Conservation (phyloP, 2,797 vertebrate genomes). For the Coregonus ussuriensis region DNA sequence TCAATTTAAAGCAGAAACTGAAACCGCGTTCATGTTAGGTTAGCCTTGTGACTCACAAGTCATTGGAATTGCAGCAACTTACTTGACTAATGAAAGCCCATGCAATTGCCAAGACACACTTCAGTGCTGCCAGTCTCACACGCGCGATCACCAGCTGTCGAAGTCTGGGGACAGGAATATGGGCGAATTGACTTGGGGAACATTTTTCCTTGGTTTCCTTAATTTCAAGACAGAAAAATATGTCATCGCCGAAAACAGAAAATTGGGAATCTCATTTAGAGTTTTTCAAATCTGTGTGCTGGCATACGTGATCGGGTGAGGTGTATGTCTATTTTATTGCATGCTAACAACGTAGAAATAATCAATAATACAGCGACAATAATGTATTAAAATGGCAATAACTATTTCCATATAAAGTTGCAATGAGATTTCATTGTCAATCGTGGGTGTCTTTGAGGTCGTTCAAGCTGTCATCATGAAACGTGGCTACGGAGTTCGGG, state of each 20-base stretch:
- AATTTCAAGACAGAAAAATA: slow-evolving; percentile 97
- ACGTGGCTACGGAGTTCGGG: neutral
- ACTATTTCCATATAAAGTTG: neutral
- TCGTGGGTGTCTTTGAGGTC: neutral
- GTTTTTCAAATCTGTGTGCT: slow-evolving; percentile 88
- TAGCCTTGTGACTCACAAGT: neutral
- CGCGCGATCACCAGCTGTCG: neutral
- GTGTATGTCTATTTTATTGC: slow-evolving; percentile 23
- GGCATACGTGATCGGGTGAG: slow-evolving; percentile 84
- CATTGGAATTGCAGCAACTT: neutral
- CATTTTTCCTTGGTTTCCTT: slow-evolving; percentile 80
- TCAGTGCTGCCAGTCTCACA: neutral
- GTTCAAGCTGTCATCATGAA: neutral
- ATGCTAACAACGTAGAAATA: neutral
- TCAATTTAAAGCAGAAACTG: neutral
- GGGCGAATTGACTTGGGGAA: slow-evolving; percentile 69
- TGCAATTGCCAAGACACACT: neutral
- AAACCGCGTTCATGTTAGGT: neutral
- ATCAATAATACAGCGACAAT: neutral
- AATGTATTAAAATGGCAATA: neutral
- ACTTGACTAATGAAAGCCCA: neutral
- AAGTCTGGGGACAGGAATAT: neutral
- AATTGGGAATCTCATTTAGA: slow-evolving; percentile 88
- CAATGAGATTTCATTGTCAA: neutral
- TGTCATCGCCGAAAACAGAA: slow-evolving; percentile 92